These are phyloP conservation scores for Callorhinus ursinus DNA, from an alignment of 2,113 vertebrate species.

Conservation along the genomic window DNA sequence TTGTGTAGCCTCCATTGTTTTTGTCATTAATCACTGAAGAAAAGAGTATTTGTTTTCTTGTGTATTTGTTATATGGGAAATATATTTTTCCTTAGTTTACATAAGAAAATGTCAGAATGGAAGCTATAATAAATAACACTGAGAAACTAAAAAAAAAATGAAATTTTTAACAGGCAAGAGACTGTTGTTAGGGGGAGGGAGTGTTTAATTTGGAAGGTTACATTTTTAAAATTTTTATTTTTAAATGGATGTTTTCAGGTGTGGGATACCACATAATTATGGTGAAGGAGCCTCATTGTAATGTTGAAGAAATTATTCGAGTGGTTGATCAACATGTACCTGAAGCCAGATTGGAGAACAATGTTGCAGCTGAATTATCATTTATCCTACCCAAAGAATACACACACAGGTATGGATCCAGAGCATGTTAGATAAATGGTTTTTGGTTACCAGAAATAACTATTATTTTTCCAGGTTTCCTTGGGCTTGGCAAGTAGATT, in stretches of 20 bases:
- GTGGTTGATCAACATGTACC: slow-evolving; percentile 93
- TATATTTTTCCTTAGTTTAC: background rate
- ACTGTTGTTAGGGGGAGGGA: background rate
- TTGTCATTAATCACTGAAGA: background rate
- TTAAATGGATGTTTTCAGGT: slow-evolving; percentile 83
- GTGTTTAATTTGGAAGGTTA: background rate
- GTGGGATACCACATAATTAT: slow-evolving; percentile 99
- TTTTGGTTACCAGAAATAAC: background rate
- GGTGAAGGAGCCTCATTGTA: slow-evolving; percentile 93
- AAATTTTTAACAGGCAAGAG: background rate
- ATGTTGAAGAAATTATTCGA: slow-evolving; percentile 91
- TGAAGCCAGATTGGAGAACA: slow-evolving; percentile 92
- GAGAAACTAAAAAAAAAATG: background rate
- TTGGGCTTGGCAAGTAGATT: background rate
- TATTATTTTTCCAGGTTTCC: background rate
- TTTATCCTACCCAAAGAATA: slow-evolving; percentile 52
- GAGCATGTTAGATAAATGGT: background rate
- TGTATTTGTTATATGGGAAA: background rate
- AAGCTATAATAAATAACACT: background rate
- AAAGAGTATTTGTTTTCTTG: background rate
- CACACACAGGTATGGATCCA: slow-evolving; percentile 21
- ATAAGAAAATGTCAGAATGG: background rate
- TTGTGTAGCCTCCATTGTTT: background rate
- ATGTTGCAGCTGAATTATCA: slow-evolving; percentile 92
- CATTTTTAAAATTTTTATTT: background rate